These are phyloP conservation scores for Sinodicranocentrus sp. DNA, from an alignment of 2,888 invertebrate genomes.

Conservation along the genomic window DNA sequence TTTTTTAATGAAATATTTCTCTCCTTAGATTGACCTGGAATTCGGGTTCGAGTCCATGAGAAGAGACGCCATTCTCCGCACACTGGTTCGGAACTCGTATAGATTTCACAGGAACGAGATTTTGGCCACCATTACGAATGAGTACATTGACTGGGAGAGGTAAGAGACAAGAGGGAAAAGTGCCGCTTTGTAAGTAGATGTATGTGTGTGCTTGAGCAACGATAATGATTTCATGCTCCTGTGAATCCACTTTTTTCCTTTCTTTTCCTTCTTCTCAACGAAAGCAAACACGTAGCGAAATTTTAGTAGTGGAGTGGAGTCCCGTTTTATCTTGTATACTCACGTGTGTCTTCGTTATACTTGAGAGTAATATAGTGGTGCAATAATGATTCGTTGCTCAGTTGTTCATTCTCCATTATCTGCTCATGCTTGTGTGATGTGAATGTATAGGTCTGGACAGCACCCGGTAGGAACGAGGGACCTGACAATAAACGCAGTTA, in stretches of 20 bases:
- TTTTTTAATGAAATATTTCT: slow-evolving; percentile 23
- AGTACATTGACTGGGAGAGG: slow-evolving; percentile 94
- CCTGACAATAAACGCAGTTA: slow-evolving; percentile 90
- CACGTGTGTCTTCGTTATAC: neutral
- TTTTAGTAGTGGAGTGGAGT: no score
- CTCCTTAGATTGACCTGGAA: slow-evolving; percentile 83
- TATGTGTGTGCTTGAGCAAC: neutral
- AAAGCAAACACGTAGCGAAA: slow-evolving; percentile 16
- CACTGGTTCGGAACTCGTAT: slow-evolving; percentile 92
- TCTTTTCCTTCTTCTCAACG: slow-evolving; percentile 19
- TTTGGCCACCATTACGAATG: slow-evolving; percentile 91
- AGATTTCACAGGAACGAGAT: slow-evolving; percentile 93
- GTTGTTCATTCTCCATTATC: slow-evolving; percentile 53
- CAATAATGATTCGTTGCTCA: slow-evolving; percentile 45
- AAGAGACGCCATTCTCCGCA: slow-evolving; percentile 85
- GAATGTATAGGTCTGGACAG: slow-evolving; percentile 84
- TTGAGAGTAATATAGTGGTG: no score
- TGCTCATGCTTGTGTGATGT: slow-evolving; percentile 20
- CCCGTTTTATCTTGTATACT: no score
- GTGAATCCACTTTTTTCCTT: slow-evolving; percentile 53
- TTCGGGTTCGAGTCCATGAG: slow-evolving; percentile 93
- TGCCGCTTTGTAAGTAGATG: neutral
- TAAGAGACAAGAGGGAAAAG: slow-evolving; percentile 55
- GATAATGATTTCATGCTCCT: slow-evolving; percentile 66
- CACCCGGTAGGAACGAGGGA: slow-evolving; percentile 91